Percentiles rank a stretch among this genome's conserved stretches.
These are phyloP conservation scores for Sminthurinus aureus DNA, from an alignment of 2,888 invertebrate genomes.

Conservation along the genomic window DNA sequence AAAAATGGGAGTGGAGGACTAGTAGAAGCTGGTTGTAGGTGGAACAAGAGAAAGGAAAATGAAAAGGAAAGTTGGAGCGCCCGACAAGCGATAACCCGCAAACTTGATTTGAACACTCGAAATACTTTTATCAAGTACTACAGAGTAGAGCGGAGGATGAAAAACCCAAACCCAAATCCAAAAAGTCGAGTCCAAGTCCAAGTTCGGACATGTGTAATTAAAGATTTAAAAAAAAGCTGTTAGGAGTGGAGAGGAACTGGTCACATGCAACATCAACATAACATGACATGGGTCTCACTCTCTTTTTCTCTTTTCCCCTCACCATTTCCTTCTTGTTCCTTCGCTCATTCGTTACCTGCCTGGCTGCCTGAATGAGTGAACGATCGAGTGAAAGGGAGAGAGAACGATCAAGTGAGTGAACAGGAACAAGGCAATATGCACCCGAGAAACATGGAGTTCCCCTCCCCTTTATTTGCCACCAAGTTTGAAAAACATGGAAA, in stretches of 20 bases:
- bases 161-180: background rate
- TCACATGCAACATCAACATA: background rate
- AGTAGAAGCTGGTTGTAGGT: no score
- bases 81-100: no score
- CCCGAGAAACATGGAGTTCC: conserved; percentile 1
- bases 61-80: background rate
- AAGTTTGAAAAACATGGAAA: conserved; percentile 25
- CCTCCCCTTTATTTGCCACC: conserved; percentile 2
- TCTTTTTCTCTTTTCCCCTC: no score
- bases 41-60: background rate
- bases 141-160: background rate
- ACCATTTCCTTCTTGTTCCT: no score
- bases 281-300: background rate
- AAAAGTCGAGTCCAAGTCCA: background rate
- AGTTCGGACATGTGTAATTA: conserved; percentile 22
- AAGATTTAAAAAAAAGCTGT: conserved; percentile 15
- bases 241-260: background rate
- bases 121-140: background rate
- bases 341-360: no score
- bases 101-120: background rate
- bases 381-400: background rate
- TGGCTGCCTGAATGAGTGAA: no score
- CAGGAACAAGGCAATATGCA: background rate
- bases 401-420: background rate
- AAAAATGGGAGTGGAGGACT: no score